Evolutionary conservation across 2,113 vertebrate species (phyloP), one percentile per base, ranked within the genome.

Genomic region (Rhagologus leucostigma): DNA sequence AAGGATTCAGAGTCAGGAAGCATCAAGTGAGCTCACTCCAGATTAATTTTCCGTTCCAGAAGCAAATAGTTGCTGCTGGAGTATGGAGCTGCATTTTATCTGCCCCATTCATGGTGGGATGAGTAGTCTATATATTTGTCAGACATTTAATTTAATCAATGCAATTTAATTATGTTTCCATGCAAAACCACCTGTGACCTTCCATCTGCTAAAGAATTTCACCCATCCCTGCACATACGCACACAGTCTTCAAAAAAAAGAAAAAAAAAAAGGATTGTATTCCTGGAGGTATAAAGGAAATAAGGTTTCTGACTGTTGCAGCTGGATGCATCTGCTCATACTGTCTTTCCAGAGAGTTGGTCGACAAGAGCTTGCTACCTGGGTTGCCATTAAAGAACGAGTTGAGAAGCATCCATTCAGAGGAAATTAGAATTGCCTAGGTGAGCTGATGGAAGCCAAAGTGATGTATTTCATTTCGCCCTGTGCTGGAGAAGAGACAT

Each of bases 181-280:
- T 96, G 70, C 32, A 96, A 97, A 97, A 93, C 89, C 97, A 97
- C 97, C 96, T 98, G 97, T 98, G 97, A 97, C 96, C 96, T 97
- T 91, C 91, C 62, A 50, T 94, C 95, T 96, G 83, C 44, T 97
- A 97, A 96, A 10, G 8, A 97, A 97, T 97, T 85, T 96, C 91
- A 81, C 80, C 30, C 78, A 88, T 77, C 87, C 35, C 56, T 68
- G 44, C 39, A 59, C 27, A n/a, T 14, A 67, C 5, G 47, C 22
- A 59, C 37, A 59, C 2, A 80, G 6, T n/a, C 30, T 65, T 83
- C 20, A 57, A 73, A 88, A 62, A 76, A 50, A 94, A 30, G 53
- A 67, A 50, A 8, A 5, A 13, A 37, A 13, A n/a, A 32, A 26
- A 6, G 6, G 6, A 60, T 12, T 37, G 15, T 87, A 32, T 86